Evolutionary conservation across 2,113 vertebrate species (phyloP), one percentile per base, ranked within the genome.

Genomic region (Plecotus auritus): DNA sequence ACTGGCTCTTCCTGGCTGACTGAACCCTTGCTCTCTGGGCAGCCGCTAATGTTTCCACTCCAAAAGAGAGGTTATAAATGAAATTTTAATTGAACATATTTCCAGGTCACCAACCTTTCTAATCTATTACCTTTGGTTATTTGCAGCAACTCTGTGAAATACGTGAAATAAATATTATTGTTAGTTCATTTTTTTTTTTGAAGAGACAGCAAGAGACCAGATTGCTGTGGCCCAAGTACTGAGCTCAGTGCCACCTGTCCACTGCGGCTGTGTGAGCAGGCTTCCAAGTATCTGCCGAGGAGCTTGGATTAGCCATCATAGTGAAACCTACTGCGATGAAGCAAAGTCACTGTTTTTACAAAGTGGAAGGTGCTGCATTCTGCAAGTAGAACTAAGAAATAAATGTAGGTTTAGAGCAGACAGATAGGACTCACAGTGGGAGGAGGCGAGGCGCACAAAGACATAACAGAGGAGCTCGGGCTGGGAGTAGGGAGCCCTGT

Each of bases 271-370:
- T 85, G 40, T 2, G 22, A 82, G 67, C 40, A 87, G 37, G 7
- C 77, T 70, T 42, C 93, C 85, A 49, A 88, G 83, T 90, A 86
- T 74, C 82, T 85, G 87, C 35, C 2, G 3, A 93, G 66, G 70
- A 82, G 78, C 22, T 54, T 94, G 84, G 85, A 93, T 90, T 92
- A 4, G 18, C 61, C 85, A 45, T 97, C 67, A 64, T 54, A 90
- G 92, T 78, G 90, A 91, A 93, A 88, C 70, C 76, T 37, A 61
- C 22, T 82, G 49, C 90, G n/a, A 26, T 28, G 78, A 77, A 92
- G 51, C 64, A 66, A 77, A 72, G 37, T 22, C 59, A 73, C 61
- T 94, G 3, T 91, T 7, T 37, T 93, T 49, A 30, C 18, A 18
- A 74, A 73, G 28, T 54, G 42, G 81, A 94, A 51, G 74, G 17